Evolutionary conservation across 2,113 vertebrate genomes (phyloP).

Genomic region (Acrocephalus kingi): DNA sequence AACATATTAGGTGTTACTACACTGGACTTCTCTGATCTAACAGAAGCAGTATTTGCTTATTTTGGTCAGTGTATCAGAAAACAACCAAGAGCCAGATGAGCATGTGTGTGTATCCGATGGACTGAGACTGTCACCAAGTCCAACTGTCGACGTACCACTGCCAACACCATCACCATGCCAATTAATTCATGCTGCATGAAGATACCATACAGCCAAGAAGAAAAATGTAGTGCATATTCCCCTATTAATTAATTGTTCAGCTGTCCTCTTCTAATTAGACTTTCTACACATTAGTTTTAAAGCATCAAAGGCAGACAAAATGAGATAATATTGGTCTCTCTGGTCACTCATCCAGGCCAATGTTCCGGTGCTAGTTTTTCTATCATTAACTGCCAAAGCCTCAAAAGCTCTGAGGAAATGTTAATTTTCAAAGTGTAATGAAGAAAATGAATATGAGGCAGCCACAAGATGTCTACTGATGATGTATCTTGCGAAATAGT

Average conservation of each 20-base stretch:
- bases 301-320: slow-evolving; percentile 23
- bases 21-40: background rate
- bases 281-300: slow-evolving; percentile 40
- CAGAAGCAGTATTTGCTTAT: background rate
- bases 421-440: background rate
- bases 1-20: background rate
- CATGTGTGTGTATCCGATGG: background rate
- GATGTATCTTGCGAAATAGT: background rate
- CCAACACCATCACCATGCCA: background rate
- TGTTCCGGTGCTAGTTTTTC: background rate
- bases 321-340: background rate
- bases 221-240: background rate
- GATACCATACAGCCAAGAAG: background rate
- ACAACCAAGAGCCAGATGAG: background rate
- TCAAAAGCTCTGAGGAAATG: background rate
- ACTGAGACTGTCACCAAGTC: background rate
- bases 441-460: background rate
- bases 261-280: slow-evolving; percentile 45
- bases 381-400: background rate
- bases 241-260: slow-evolving; percentile 49
- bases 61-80: background rate
- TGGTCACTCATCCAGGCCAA: background rate
- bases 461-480: background rate
- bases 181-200: background rate
- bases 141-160: background rate